Percentiles rank a stretch among this genome's conserved stretches.
These are phyloP conservation scores for Yponomeuta malinellus DNA, from an alignment of 2,888 invertebrate species.

Conservation along the genomic window DNA sequence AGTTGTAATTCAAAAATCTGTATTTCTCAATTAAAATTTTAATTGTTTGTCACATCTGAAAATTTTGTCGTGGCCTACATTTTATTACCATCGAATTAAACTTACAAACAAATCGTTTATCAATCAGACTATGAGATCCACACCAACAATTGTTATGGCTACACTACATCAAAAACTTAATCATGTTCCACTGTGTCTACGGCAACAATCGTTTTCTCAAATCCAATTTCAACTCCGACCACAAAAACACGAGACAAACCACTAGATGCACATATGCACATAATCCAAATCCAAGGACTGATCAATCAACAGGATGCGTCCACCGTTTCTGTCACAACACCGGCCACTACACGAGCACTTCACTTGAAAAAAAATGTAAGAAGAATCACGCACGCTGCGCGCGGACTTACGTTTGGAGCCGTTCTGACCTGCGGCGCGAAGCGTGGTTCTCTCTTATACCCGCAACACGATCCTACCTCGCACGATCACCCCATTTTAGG, in stretches of 20 bases:
- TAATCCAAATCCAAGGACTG: constrained; percentile 49
- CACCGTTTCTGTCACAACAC: constrained; percentile 7
- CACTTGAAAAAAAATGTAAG: constrained; percentile 27
- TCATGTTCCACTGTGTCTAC: constrained; percentile 29
- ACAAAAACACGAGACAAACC: constrained; percentile 9
- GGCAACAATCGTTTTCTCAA: neutral
- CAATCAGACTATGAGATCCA: neutral
- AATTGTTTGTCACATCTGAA: neutral
- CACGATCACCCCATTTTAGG: constrained; percentile 75
- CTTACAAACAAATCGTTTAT: neutral
- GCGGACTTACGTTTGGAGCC: constrained; percentile 96
- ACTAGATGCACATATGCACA: constrained; percentile 29
- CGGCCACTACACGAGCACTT: constrained; percentile 48
- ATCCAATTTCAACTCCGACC: neutral
- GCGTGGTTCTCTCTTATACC: constrained; percentile 84
- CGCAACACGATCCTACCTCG: constrained; percentile 83
- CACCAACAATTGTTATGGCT: neutral
- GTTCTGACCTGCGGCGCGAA: constrained; percentile 92
- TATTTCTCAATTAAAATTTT: neutral
- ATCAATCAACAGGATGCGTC: constrained; percentile 38
- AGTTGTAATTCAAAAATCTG: too few species aligned
- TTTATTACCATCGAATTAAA: neutral
- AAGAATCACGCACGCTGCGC: constrained; percentile 35
- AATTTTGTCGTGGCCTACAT: neutral
- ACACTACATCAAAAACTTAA: constrained; percentile 1